phyloP scores from a whole-genome alignment of 1,140 invertebrate genomes.

The Drosophila bocqueti region DNA sequence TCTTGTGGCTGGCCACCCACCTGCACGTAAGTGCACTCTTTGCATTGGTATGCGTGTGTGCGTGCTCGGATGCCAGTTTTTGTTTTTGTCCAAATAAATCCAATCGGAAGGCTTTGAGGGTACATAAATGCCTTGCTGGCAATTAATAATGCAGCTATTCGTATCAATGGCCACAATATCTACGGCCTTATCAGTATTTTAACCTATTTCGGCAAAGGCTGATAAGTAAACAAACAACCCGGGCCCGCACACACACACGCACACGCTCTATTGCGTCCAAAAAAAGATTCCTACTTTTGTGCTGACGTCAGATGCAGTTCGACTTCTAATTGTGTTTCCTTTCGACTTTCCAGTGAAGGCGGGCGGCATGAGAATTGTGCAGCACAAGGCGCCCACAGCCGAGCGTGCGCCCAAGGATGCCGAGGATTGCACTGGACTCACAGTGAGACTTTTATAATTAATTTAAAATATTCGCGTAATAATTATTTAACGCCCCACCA shows the following conservation, averaged over 20 bases:
- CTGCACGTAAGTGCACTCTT: conserved; percentile 89
- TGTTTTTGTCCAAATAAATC: conserved; percentile 85
- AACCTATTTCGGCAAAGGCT: conserved; percentile 42
- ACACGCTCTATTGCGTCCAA: conserved; percentile 36
- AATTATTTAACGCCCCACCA: conserved; percentile 54
- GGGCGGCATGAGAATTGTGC: conserved; percentile 96
- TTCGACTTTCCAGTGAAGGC: conserved; percentile 91
- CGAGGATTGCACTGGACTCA: conserved; percentile 84
- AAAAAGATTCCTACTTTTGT: conserved; percentile 27
- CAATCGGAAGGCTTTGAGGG: conserved; percentile 83
- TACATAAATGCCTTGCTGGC: conserved; percentile 27
- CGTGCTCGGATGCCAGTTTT: conserved; percentile 21
- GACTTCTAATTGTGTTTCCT: background rate
- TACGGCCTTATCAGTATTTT: conserved; percentile 53
- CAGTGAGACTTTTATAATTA: conserved; percentile 42
- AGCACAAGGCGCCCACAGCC: conserved; percentile 90
- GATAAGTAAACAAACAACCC: conserved; percentile 58
- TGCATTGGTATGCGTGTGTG: conserved; percentile 15
- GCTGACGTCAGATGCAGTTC: conserved; percentile 60
- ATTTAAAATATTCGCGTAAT: conserved; percentile 66
- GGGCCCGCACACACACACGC: conserved; percentile 8
- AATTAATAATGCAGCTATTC: conserved; percentile 25
- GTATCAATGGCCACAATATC: conserved; percentile 46
- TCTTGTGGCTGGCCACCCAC: conserved; percentile 93
- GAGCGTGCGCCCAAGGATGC: conserved; percentile 88